Evolutionary conservation across 2,797 vertebrate genomes (phyloP), one percentile per base, ranked within the genome.

Genomic region (Chelidonichthys spinosus): DNA sequence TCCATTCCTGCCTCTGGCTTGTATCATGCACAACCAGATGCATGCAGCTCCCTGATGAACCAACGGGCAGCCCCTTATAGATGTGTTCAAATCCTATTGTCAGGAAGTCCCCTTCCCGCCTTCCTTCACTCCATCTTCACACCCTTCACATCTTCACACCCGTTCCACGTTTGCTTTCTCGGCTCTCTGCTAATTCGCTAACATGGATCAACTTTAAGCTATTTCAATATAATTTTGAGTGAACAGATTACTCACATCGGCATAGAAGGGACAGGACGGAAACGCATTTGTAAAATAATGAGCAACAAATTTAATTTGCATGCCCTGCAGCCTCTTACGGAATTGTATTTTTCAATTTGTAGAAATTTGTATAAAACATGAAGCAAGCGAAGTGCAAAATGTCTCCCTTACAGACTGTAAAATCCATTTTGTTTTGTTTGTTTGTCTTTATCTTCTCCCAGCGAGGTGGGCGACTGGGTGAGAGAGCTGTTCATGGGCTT

Each of bases 301-400:
- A 67, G 49, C 35, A 33, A 60, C 40, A 84, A 79, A 88, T 86
- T 67, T 1, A 67, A 82, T 83, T 82, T 83, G 18, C 60, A 66
- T 50, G 64, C 61, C 40, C 35, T 35, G 47, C 42, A 68, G 55
- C 42, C 63, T 72, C 53, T 72, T 60, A 50, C 64, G 17, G 40
- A 64, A 76, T 86, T 75, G 70, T 66, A 63, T 75, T 84, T 81
- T 82, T 76, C 72, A 64, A 68, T 82, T 85, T 87, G 79, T 39
- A 11, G 15, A 11, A 13, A 35, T 25, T 25, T 25, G 25, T 25
- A 25, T 1, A 63, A 69, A 74, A 81, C 49, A 63, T 47, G 81
- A 83, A 73, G 77, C 63, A 67, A 69, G 58, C 63, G 71, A 76
- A 81, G 67, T 68, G 59, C 64, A 71, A 63, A 81, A 74, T 56